phyloP scores from a whole-genome alignment of 2,797 vertebrate genomes.

The Trichosurus vulpecula region DNA sequence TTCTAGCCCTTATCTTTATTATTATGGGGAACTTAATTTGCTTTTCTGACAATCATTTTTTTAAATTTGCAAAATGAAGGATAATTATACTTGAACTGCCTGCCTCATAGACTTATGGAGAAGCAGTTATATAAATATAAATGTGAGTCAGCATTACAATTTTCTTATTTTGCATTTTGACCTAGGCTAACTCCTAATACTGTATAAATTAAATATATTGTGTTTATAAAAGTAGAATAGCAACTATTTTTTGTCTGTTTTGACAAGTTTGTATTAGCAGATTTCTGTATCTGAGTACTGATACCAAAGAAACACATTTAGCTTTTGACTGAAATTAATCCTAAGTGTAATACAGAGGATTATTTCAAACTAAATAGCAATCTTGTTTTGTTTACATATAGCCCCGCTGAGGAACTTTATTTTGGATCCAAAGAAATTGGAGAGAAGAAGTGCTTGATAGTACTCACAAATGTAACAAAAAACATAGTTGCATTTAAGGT shows the following conservation, averaged over 20 bases:
- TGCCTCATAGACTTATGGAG: neutral
- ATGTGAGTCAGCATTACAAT: neutral
- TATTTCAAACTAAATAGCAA: neutral
- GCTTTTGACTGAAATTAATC: constrained; percentile 42
- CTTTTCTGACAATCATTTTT: neutral
- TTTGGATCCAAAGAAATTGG: constrained; percentile 94
- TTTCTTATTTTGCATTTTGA: neutral
- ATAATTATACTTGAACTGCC: neutral
- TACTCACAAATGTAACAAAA: constrained; percentile 95
- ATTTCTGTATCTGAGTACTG: neutral
- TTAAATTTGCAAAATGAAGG: neutral
- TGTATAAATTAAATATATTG: neutral
- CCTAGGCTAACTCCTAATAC: neutral
- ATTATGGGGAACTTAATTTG: neutral
- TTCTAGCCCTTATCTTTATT: neutral
- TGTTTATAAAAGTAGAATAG: neutral
- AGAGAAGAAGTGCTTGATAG: constrained; percentile 95
- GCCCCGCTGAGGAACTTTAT: constrained; percentile 96
- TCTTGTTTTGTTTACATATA: constrained; percentile 78
- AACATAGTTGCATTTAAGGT: constrained; percentile 98
- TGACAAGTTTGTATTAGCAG: neutral
- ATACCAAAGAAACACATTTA: constrained; percentile 34
- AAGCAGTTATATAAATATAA: neutral
- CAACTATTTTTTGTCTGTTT: constrained; percentile 21
- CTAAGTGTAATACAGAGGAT: constrained; percentile 29